Percentiles rank a stretch among this genome's conserved stretches.
Conservation (phyloP, 2,888 invertebrate genomes). For the Agelastica alni region DNA sequence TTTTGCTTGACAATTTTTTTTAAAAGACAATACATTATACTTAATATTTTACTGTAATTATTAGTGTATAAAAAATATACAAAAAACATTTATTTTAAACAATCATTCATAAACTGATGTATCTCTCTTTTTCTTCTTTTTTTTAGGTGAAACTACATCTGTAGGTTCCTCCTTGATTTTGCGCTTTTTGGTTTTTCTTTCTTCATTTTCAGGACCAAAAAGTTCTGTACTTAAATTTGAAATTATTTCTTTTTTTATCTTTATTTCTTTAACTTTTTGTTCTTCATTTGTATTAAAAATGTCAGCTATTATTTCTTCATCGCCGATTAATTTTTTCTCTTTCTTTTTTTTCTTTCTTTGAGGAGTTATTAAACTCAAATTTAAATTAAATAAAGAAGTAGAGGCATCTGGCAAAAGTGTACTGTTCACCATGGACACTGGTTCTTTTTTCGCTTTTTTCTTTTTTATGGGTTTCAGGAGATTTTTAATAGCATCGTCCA, state of each 20-base stretch:
- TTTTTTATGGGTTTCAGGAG: conserved; percentile 21
- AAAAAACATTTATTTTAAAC: no score
- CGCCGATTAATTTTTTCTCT: background rate
- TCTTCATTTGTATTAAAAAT: background rate
- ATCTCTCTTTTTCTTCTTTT: conserved; percentile 12
- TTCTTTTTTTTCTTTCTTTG: background rate
- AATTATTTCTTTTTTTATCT: background rate
- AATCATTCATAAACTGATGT: background rate
- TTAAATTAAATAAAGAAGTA: background rate
- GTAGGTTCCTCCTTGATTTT: conserved; percentile 4
- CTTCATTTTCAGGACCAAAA: background rate
- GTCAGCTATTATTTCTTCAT: background rate
- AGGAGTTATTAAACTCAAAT: background rate
- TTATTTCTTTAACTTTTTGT: background rate
- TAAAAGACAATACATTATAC: no score
- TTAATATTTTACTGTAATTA: no score
- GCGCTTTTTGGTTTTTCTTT: background rate
- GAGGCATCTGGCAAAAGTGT: conserved; percentile 3
- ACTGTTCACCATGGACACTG: background rate
- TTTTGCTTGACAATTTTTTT: no score
- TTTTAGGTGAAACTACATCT: background rate
- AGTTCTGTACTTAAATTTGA: background rate
- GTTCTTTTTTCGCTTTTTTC: conserved; percentile 5
- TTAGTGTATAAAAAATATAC: no score
- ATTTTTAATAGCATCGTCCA: conserved; percentile 34